A percentile compares a stretch with the other conserved stretches of the same genome.
phyloP scores from a whole-genome alignment of 2,888 invertebrate species.

The Mesochorus sp. region DNA sequence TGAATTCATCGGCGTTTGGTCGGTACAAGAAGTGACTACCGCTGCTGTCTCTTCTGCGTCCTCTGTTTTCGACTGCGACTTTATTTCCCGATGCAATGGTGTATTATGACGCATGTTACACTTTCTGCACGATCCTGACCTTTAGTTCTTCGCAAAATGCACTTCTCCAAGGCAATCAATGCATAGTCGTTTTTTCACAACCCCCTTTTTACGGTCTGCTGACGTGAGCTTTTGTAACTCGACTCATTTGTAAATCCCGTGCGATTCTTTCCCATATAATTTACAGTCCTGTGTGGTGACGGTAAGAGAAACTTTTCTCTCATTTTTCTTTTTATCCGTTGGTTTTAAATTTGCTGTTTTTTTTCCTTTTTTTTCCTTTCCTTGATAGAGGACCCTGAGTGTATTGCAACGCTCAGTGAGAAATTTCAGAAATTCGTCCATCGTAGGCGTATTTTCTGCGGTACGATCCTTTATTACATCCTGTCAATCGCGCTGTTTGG shows the following conservation, averaged over 20 bases:
- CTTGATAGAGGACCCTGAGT: conserved; percentile 15
- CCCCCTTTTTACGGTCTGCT: conserved; percentile 18
- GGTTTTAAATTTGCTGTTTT: conserved; percentile 11
- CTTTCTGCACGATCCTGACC: conserved; percentile 54
- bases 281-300: conserved; percentile 4
- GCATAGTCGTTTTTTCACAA: conserved; percentile 21
- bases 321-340: background rate
- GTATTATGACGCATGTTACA: conserved; percentile 60
- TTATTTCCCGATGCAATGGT: conserved; percentile 49
- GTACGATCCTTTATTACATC: conserved; percentile 30
- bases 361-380: too few species aligned
- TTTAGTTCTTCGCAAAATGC: conserved; percentile 58
- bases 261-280: conserved; percentile 12
- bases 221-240: conserved; percentile 11
- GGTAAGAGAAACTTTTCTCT: conserved; percentile 2
- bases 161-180: conserved; percentile 29
- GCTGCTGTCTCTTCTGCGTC: background rate
- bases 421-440: conserved; percentile 47
- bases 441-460: conserved; percentile 38
- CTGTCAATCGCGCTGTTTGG: conserved; percentile 64
- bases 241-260: conserved; percentile 35
- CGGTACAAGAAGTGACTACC: background rate
- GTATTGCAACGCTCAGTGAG: conserved; percentile 43
- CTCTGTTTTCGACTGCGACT: background rate
- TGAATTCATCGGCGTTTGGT: background rate